These are phyloP conservation scores for Zonitis immaculata DNA, from an alignment of 2,888 invertebrate genomes.

Conservation along the genomic window DNA sequence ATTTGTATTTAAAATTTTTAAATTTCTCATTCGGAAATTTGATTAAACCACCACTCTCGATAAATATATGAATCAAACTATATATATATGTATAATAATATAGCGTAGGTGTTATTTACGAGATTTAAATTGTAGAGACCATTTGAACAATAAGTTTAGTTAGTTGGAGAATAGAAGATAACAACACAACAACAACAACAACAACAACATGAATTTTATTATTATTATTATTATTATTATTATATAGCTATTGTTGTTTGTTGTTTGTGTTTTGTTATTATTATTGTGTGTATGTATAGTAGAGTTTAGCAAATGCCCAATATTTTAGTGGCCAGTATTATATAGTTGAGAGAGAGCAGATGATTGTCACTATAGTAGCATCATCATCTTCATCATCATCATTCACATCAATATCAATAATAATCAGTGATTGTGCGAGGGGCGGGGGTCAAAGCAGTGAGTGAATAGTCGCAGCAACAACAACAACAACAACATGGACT, in stretches of 20 bases:
- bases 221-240: no score
- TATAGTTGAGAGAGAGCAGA: conserved; percentile 28
- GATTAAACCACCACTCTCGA: background rate
- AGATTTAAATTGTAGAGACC: conserved; percentile 12
- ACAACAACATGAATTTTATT: no score
- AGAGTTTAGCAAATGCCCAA: conserved; percentile 23
- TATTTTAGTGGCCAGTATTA: conserved; percentile 28
- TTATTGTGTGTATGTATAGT: background rate
- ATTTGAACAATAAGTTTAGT: conserved; percentile 17
- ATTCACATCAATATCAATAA: background rate
- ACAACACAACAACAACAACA: conserved; percentile 16
- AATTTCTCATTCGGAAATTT: no score
- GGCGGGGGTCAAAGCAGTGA: conserved; percentile 34
- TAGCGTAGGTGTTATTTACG: conserved; percentile 14
- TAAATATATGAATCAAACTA: background rate
- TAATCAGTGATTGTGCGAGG: conserved; percentile 22
- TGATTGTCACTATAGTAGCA: conserved; percentile 27
- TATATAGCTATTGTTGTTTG: background rate
- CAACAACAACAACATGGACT: conserved; percentile 36
- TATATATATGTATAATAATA: no score
- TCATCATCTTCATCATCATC: background rate
- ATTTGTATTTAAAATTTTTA: no score
- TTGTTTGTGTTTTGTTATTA: background rate
- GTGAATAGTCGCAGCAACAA: conserved; percentile 22
- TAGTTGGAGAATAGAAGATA: conserved; percentile 11